Conservation (phyloP, 2,797 vertebrate genomes). For the Lithobates pipiens region DNA sequence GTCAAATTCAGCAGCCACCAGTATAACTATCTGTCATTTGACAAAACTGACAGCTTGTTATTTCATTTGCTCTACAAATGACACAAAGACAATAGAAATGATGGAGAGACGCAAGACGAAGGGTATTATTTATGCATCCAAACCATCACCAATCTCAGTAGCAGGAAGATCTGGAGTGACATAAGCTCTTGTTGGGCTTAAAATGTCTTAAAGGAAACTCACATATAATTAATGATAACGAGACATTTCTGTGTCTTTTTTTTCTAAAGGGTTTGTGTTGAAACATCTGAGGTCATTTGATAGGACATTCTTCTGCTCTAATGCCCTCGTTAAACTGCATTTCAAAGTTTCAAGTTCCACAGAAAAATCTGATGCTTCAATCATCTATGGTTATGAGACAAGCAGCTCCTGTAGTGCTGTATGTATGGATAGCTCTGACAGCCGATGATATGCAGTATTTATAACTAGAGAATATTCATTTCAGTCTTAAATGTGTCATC, state of each 20-base stretch:
- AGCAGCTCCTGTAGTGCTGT: background rate
- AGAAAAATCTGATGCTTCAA: background rate
- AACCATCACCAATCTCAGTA: background rate
- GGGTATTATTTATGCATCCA: slow-evolving; percentile 36
- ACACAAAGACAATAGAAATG: slow-evolving; percentile 50
- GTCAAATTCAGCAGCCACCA: slow-evolving; percentile 38
- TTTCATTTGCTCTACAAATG: slow-evolving; percentile 46
- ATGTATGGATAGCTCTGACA: background rate
- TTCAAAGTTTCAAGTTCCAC: background rate
- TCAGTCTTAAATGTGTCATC: too few species aligned
- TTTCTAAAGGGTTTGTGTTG: background rate
- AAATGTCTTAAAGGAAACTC: slow-evolving; percentile 8
- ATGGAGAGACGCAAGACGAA: slow-evolving; percentile 16
- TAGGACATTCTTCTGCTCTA: background rate
- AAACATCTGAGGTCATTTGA: background rate
- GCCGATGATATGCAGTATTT: background rate
- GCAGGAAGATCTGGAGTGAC: slow-evolving; percentile 17
- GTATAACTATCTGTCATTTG: slow-evolving; percentile 41
- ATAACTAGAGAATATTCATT: too few species aligned
- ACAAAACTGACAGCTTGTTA: slow-evolving; percentile 35
- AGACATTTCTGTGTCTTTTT: background rate
- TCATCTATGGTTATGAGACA: background rate
- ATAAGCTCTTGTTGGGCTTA: background rate
- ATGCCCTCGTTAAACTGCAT: background rate
- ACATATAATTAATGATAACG: background rate